A percentile compares a stretch with the other conserved stretches of the same genome.
phyloP scores from a whole-genome alignment of 2,113 vertebrate genomes.

The Oryzias curvinotus region DNA sequence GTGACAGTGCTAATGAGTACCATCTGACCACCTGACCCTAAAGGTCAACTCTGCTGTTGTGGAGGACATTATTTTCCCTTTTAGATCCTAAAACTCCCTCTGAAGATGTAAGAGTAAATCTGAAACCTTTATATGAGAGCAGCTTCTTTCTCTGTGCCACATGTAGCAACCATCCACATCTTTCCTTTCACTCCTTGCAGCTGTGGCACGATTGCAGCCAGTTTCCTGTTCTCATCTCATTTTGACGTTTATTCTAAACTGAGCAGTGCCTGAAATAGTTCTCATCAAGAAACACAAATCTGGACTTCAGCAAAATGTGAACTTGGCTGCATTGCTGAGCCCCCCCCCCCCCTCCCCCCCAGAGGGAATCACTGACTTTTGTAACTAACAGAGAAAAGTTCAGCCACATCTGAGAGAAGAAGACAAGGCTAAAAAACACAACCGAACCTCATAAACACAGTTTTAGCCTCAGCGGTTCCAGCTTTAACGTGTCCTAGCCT shows the following conservation, averaged over 20 bases:
- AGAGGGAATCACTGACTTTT: conserved; percentile 51
- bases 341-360: too few species aligned
- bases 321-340: conserved; percentile 49
- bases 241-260: conserved; percentile 49
- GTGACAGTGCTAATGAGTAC: too few species aligned
- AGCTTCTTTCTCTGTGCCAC: too few species aligned
- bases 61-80: too few species aligned
- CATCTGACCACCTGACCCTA: too few species aligned
- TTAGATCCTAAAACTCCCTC: too few species aligned
- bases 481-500: conserved; percentile 9
- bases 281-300: conserved; percentile 58
- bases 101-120: too few species aligned
- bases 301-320: conserved; percentile 49
- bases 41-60: too few species aligned
- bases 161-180: too few species aligned
- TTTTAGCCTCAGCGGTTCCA: background rate
- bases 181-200: too few species aligned
- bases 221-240: background rate
- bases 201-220: too few species aligned
- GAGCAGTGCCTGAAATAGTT: conserved; percentile 36
- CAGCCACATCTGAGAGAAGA: conserved; percentile 16
- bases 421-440: background rate
- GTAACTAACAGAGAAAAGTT: conserved; percentile 27
- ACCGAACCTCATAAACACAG: conserved; percentile 19
- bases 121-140: too few species aligned